Conservation (phyloP, 2,797 vertebrate genomes). For the Petrocephalus sullivani region DNA sequence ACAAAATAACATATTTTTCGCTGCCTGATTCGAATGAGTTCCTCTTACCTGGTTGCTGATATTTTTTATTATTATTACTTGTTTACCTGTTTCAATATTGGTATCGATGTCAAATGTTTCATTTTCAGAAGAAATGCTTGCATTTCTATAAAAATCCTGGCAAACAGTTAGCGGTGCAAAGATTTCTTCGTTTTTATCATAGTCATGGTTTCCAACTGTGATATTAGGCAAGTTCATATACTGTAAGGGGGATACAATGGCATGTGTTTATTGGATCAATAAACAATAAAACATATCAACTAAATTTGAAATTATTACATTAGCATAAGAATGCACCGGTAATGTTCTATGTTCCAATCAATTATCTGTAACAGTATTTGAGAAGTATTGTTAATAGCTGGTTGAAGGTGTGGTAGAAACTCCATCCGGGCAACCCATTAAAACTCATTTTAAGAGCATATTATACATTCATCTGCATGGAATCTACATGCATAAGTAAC, state of each 20-base stretch:
- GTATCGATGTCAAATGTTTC: constrained; percentile 87
- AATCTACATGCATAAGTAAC: not conserved
- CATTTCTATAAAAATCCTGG: constrained; percentile 50
- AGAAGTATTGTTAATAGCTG: not conserved
- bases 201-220: constrained; percentile 81
- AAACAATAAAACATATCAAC: not conserved
- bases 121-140: constrained; percentile 67
- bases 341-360: not conserved
- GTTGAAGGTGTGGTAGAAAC: not conserved
- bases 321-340: not conserved
- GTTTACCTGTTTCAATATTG: constrained; percentile 73
- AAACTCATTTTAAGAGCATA: not conserved
- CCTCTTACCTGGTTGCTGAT: not conserved
- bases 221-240: constrained; percentile 74
- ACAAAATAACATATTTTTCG: not conserved
- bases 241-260: constrained; percentile 50
- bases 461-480: not conserved
- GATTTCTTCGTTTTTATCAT: constrained; percentile 59
- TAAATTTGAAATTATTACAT: not conserved
- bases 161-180: constrained; percentile 73
- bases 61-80: not conserved
- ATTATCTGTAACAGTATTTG: not conserved
- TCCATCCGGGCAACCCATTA: not conserved
- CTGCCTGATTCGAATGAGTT: not conserved
- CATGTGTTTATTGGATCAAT: not conserved